Evolutionary conservation across 2,888 invertebrate species (phyloP), one percentile per base, ranked within the genome.

Genomic region (Chesias legatella): DNA sequence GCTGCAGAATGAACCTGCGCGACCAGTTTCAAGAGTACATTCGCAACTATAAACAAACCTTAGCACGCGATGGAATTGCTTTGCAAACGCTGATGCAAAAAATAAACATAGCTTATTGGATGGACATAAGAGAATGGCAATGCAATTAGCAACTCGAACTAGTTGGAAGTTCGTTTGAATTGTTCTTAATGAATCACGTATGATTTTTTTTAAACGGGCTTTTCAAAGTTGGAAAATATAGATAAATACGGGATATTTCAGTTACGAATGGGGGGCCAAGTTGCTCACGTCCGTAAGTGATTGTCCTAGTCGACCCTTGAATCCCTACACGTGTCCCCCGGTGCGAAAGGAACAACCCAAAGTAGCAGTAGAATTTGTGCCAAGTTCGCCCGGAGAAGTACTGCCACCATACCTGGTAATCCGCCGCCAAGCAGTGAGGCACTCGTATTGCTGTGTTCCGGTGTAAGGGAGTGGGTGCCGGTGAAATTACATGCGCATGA

Each of bases 41-140:
- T 42, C 47, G 48, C 58, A 59, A 63, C 72, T 60, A 75, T 79
- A 84, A 82, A 82, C 79, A 84, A 81, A 81, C 73, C 64, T 57
- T 51, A 69, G 73, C 79, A 80, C 81, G 79, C 77, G 78, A 77
- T 75, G 68, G 64, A 73, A 75, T 69, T 63, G 62, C 53, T 65
- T 62, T 29, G 20, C 29, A 45, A 26, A 52, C 41, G 41, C 43
- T 30, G 51, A 33, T 43, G 35, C 17, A 45, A 51, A 43, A 52
- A 46, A 43, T 39, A 36, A 42, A 39, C 33, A 36, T 38, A 30
- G 30, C 43, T 51, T 47, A 49, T 48, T 51, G 41, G 29, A 44
- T n/a, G 44, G 31, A 41, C 30, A 33, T 29, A 20, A 35, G 21
- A 38, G 8, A 26, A 24, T 6, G 30, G 35, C 35, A 45, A 49